Evolutionary conservation across 2,888 invertebrate species (phyloP).

Genomic region (Ophioninae sp.): DNA sequence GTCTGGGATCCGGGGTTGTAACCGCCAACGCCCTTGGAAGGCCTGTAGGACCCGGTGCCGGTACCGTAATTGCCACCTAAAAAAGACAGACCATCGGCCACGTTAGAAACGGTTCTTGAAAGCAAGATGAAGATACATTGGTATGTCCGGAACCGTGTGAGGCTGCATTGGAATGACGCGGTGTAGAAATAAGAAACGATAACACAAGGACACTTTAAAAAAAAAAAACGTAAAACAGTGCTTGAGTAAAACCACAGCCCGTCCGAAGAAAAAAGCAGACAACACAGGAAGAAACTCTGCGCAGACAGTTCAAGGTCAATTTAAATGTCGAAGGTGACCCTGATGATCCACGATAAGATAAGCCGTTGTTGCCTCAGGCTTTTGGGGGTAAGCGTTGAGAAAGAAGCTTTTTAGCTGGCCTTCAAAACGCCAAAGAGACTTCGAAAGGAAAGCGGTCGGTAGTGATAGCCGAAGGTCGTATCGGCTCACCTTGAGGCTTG

Average conservation of each 20-base stretch:
- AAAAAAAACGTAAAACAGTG: neutral
- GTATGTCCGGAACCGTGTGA: constrained; percentile 15
- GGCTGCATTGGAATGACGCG: constrained; percentile 17
- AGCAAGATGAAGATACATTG: neutral
- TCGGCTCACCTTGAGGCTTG: constrained; percentile 65
- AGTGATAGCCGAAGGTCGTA: constrained; percentile 37
- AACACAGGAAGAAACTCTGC: constrained; percentile 16
- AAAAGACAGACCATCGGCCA: constrained; percentile 6
- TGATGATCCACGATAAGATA: neutral
- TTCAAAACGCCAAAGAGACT: neutral
- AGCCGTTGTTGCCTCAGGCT: neutral
- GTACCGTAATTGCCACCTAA: constrained; percentile 38
- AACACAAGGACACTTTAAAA: neutral
- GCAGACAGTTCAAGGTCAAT: constrained; percentile 1
- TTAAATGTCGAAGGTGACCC: neutral
- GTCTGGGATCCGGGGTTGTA: constrained; percentile 20
- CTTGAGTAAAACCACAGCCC: neutral
- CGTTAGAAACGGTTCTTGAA: neutral
- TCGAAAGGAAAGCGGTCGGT: constrained; percentile 3
- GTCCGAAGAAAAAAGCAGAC: constrained; percentile 1
- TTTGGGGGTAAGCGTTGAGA: neutral
- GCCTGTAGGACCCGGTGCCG: constrained; percentile 43
- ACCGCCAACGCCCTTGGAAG: constrained; percentile 14
- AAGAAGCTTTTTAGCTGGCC: neutral
- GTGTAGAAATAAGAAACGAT: constrained; percentile 1